These are phyloP conservation scores for Scaptomyza caliginosa DNA, from an alignment of 2,888 invertebrate genomes.

Conservation along the genomic window DNA sequence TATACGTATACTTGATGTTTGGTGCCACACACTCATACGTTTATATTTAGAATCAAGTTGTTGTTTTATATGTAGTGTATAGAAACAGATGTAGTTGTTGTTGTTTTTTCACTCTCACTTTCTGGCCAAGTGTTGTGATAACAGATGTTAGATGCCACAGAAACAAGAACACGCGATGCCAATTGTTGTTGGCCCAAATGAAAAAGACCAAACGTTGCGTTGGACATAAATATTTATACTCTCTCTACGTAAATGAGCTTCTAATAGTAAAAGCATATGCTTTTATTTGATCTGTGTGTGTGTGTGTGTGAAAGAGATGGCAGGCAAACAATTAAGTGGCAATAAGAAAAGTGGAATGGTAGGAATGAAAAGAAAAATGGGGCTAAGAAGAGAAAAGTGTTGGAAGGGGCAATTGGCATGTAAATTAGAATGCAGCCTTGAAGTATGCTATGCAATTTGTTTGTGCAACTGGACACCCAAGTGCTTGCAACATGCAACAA, in stretches of 20 bases:
- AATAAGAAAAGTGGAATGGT: conserved; percentile 49
- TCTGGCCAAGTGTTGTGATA: conserved; percentile 49
- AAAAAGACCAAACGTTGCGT: conserved; percentile 56
- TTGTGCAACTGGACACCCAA: conserved; percentile 52
- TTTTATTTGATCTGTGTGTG: conserved; percentile 11
- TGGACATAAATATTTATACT: conserved; percentile 54
- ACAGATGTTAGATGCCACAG: conserved; percentile 47
- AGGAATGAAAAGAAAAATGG: not conserved
- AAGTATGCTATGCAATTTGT: conserved; percentile 68
- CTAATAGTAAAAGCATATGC: conserved; percentile 12
- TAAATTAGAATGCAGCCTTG: conserved; percentile 72
- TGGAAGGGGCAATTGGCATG: conserved; percentile 64
- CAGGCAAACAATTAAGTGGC: conserved; percentile 49
- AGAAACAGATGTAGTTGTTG: conserved; percentile 15
- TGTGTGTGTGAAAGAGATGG: not conserved
- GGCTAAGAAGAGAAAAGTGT: conserved; percentile 11
- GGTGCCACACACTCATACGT: conserved; percentile 12
- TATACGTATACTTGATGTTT: conserved; percentile 28
- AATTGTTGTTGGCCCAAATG: conserved; percentile 11
- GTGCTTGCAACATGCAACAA: conserved; percentile 59
- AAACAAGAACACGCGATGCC: conserved; percentile 50
- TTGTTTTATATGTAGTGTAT: conserved; percentile 4
- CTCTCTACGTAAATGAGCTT: conserved; percentile 31
- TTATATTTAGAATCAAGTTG: conserved; percentile 52
- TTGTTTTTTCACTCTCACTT: conserved; percentile 40